These are phyloP conservation scores for Adelognathus sp. DNA, from an alignment of 2,888 invertebrate genomes.

Conservation along the genomic window DNA sequence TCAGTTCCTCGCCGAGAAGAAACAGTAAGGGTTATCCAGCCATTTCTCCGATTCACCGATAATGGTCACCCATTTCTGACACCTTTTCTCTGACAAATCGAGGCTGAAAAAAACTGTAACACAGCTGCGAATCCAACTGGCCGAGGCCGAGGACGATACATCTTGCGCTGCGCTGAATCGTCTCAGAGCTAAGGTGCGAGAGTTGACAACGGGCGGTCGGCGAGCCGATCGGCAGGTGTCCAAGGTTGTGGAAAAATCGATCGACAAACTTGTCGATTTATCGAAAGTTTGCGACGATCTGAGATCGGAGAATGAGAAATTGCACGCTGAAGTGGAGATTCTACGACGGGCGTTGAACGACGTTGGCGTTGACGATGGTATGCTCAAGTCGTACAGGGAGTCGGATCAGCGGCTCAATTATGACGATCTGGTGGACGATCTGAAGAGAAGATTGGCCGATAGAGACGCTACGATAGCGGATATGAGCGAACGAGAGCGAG, in stretches of 20 bases:
- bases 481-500: conserved; percentile 46
- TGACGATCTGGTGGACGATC: conserved; percentile 46
- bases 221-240: conserved; percentile 68
- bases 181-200: conserved; percentile 73
- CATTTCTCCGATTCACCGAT: neutral
- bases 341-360: conserved; percentile 48
- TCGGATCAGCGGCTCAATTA: neutral
- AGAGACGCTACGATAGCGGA: conserved; percentile 63
- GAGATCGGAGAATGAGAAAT: conserved; percentile 66
- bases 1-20: conserved; percentile 69
- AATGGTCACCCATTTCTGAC: neutral
- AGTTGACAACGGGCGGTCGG: conserved; percentile 71
- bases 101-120: conserved; percentile 71
- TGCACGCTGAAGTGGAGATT: conserved; percentile 58
- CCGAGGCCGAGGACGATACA: conserved; percentile 70
- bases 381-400: neutral
- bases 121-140: conserved; percentile 68
- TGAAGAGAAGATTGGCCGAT: conserved; percentile 65
- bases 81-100: neutral
- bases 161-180: conserved; percentile 74
- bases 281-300: conserved; percentile 70
- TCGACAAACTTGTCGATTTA: conserved; percentile 70
- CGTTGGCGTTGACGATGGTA: neutral
- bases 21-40: too few species aligned
- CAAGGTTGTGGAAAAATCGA: conserved; percentile 70